Evolutionary conservation across 2,113 vertebrate genomes (phyloP), one percentile per base, ranked within the genome.

Genomic region (Sinosuthora webbiana): DNA sequence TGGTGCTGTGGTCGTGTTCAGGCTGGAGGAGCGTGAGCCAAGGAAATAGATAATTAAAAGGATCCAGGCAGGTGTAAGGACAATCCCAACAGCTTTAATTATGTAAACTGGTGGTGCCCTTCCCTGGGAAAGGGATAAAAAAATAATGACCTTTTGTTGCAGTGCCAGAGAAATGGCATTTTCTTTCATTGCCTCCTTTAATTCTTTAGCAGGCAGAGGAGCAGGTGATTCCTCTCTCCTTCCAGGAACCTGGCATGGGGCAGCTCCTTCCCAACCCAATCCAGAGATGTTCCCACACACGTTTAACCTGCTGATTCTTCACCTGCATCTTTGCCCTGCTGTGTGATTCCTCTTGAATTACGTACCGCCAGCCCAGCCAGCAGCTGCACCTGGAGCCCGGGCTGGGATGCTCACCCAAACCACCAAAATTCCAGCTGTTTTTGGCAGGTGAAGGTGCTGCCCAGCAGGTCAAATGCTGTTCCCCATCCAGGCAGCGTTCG

Each of bases 151-250:
- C 90, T 97, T 96, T 94, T 59, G 71, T 96, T 76, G 31, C 42
- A 42, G 77, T 90, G 90, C 83, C 19, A 49, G 94, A 97, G 89
- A 95, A 98, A 93, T 77, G 90, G 68, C 56, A 73, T 94, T 97
- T 97, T 80, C 83, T 91, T 60, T 33, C 50, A 7, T 35, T 10
- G 4, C 31, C 44, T 57, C 39, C 16, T 24, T 63, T 37, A 77
- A 53, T 82, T 70, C 37, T 56, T 77, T 9, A 6, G 50, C 79
- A 83, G 62, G 81, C 15, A 35, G 55, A 80, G 33, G 35, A 35
- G 59, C 41, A 7, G 71, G 47, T 3, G 21, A 24, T 39, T 49
- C 42, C 84, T 37, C 18, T 28, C 30, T 39, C 37, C 39, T 62
- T 71, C 22, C 41, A 2, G 6, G 20, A 35, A 60, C 19, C 19